Base-by-base conservation (phyloP, 1,140 invertebrate genomes). In the Mycetomoellerius zeteki region DNA sequence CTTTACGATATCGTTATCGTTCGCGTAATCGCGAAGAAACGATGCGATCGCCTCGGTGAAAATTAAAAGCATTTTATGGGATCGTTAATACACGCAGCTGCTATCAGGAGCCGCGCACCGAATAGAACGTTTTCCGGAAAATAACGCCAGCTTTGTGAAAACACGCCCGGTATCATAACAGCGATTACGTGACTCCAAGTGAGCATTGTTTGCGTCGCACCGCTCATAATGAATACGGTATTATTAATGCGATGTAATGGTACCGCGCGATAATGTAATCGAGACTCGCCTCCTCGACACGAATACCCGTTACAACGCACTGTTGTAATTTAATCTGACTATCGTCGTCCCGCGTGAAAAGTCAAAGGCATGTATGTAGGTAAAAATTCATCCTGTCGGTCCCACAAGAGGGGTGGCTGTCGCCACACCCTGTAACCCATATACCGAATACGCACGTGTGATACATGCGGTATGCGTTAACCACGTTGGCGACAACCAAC, bases 381-480 rank as follows among this genome's bases (percentile, higher is more conserved):
- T 86, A 80, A 90, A 80, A 90, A 85, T 24, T 84, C 60, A 47
- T 54, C 58, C 67, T 27, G 86, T 77, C 47, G 54, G 81, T 84
- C 73, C 85, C 88, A 62, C 43, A 69, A 75, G 69, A 75, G 69
- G 69, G 69, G n/a, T 73, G 90, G 56, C 52, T 80, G 58, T 77
- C 47, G 86, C 89, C 90, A 80, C 90, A 90, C 89, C 87, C 81
- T 52, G 85, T 89, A 91, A 89, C 87, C 87, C 80, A 90, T 65
- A 91, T 90, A 91, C 43, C 72, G 27, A 67, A 76, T 54, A 62
- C 64, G 56, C 71, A 85, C 52, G 65, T 37, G 69, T 54, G 43
- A 65, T 52, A 33, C 43, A 52, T 30, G 58, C 52, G 58, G 64
- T 65, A 50, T 33, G 30, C n/a, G 27, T 30, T 37, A 52, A 65